A percentile compares a stretch with the other conserved stretches of the same genome.
phyloP scores from a whole-genome alignment of 2,888 invertebrate genomes.

The Amorpha juglandis region DNA sequence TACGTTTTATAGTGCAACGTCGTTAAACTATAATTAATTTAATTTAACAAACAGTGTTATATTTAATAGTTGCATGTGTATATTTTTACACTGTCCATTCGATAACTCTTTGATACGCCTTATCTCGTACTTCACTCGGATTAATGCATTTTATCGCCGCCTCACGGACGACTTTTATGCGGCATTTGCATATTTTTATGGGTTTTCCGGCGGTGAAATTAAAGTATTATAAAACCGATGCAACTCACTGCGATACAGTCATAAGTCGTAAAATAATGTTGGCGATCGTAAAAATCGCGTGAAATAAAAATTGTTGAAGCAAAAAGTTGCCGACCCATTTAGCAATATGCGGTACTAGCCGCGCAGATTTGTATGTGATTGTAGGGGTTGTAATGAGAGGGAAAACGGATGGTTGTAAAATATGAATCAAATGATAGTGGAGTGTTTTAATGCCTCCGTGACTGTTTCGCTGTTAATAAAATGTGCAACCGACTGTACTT shows the following conservation, averaged over 20 bases:
- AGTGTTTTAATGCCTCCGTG: slow-evolving; percentile 12
- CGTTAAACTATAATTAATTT: slow-evolving; percentile 26
- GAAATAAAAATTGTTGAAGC: slow-evolving; percentile 74
- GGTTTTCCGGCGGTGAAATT: slow-evolving; percentile 80
- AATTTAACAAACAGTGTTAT: slow-evolving; percentile 8
- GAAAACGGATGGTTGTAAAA: slow-evolving; percentile 28
- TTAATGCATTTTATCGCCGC: slow-evolving; percentile 68
- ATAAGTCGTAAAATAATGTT: slow-evolving; percentile 79
- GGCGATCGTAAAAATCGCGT: slow-evolving; percentile 72
- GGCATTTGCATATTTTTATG: slow-evolving; percentile 82
- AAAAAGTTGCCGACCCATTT: slow-evolving; percentile 70
- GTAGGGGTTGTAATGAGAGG: slow-evolving; percentile 23
- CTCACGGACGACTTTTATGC: slow-evolving; percentile 70
- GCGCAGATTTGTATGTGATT: slow-evolving; percentile 20
- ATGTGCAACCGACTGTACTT: slow-evolving; percentile 8
- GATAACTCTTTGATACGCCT: slow-evolving; percentile 36
- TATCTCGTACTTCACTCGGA: slow-evolving; percentile 42
- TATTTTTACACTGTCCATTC: slow-evolving; percentile 34
- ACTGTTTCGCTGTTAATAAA: slow-evolving; percentile 4
- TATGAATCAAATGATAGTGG: slow-evolving; percentile 21
- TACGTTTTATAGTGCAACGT: background rate
- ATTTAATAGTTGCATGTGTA: slow-evolving; percentile 26
- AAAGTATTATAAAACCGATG: slow-evolving; percentile 80
- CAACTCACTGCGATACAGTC: slow-evolving; percentile 75
- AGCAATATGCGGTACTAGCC: slow-evolving; percentile 39